Conservation (phyloP, 2,113 vertebrate genomes). For the Nothobranchius furzeri region DNA sequence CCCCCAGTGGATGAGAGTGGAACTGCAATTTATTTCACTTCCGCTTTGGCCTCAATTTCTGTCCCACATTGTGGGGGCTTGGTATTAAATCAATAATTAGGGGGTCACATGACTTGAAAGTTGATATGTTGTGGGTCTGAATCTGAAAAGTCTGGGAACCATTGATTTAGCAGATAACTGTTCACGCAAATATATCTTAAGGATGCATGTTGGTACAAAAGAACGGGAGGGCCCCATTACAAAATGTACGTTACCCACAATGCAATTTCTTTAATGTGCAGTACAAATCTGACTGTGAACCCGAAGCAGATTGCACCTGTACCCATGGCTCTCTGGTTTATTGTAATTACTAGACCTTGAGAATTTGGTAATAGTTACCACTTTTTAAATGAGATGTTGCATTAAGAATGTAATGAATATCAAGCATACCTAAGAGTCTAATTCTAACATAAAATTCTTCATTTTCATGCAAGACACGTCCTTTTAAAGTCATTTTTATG, state of each 20-base stretch:
- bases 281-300: background rate
- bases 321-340: background rate
- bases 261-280: no score
- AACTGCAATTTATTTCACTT: no score
- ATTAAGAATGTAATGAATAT: background rate
- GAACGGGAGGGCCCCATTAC: background rate
- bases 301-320: background rate
- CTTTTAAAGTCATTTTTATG: background rate
- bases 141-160: no score
- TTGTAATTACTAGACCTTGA: background rate
- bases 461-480: background rate
- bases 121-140: no score
- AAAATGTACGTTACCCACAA: background rate
- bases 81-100: no score
- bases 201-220: background rate
- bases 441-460: background rate
- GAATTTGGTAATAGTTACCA: background rate
- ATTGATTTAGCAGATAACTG: no score
- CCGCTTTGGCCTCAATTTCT: no score
- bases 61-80: no score
- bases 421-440: background rate
- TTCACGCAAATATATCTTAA: no score
- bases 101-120: no score
- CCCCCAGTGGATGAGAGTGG: no score
- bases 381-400: no score